phyloP scores from a whole-genome alignment of 2,797 vertebrate genomes.

The Megalops cyprinoides region DNA sequence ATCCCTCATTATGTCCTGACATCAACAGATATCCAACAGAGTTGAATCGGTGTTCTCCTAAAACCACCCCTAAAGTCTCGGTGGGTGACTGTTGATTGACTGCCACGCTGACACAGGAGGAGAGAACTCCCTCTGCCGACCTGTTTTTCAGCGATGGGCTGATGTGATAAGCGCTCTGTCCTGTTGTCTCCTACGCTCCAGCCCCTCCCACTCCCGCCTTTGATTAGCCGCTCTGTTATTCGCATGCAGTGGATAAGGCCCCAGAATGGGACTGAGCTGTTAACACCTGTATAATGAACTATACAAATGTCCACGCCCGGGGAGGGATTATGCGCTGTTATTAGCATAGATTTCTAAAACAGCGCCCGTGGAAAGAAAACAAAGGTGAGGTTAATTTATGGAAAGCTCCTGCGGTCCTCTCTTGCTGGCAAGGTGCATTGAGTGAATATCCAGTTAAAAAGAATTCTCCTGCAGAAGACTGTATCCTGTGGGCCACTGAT shows the following conservation, averaged over 20 bases:
- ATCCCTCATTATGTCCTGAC: background rate
- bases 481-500: slow-evolving; percentile 41
- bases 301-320: slow-evolving; percentile 24
- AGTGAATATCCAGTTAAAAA: background rate
- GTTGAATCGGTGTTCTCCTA: background rate
- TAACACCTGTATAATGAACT: slow-evolving; percentile 26
- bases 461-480: slow-evolving; percentile 27
- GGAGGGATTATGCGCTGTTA: slow-evolving; percentile 18
- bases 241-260: slow-evolving; percentile 19
- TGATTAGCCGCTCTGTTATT: slow-evolving; percentile 16
- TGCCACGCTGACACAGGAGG: background rate
- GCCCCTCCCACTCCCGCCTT: background rate
- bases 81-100: background rate
- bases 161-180: background rate
- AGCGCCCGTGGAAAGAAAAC: background rate
- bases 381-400: slow-evolving; percentile 22
- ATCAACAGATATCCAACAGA: background rate
- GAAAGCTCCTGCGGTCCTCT: slow-evolving; percentile 4
- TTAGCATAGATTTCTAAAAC: slow-evolving; percentile 35
- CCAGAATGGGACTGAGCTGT: background rate
- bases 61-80: background rate
- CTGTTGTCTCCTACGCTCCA: background rate
- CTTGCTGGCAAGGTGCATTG: background rate
- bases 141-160: background rate
- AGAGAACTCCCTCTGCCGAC: background rate